Conservation (phyloP, 2,113 vertebrate species). For the Hassar affinis region DNA sequence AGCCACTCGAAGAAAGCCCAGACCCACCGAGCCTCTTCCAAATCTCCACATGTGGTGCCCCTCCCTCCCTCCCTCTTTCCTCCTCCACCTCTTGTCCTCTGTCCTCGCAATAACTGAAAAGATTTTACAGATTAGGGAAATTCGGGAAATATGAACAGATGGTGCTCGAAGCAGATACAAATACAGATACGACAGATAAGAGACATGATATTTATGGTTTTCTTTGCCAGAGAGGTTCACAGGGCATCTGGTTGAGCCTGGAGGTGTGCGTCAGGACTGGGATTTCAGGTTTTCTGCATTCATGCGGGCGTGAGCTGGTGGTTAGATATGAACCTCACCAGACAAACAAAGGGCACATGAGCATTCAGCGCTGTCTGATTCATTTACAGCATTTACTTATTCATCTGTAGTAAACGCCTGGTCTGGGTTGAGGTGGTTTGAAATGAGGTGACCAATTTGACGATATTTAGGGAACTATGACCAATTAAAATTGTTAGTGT, state of each 20-base stretch:
- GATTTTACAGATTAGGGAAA: not conserved
- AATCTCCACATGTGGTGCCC: slow-evolving; percentile 67
- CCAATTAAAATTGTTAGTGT: not conserved
- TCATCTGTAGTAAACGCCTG: not conserved
- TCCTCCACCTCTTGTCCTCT: not conserved
- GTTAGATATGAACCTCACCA: not conserved
- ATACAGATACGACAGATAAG: not conserved
- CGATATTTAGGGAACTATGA: not conserved
- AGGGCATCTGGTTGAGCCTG: not conserved
- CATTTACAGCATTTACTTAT: not conserved
- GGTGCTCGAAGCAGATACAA: not conserved
- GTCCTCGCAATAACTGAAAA: slow-evolving; percentile 18
- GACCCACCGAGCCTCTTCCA: slow-evolving; percentile 47
- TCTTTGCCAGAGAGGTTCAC: not conserved
- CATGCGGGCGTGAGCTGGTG: not conserved
- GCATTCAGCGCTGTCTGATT: not conserved
- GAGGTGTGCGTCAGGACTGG: not conserved
- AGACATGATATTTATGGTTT: too few species aligned
- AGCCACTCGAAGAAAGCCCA: slow-evolving; percentile 54
- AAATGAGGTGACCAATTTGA: not conserved
- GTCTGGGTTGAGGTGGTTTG: not conserved
- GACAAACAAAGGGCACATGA: not conserved
- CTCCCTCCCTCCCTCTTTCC: not conserved
- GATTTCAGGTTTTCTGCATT: slow-evolving; percentile 7
- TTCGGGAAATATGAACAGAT: not conserved